Conservation (phyloP, 2,888 invertebrate species). For the Scaptomyza reducta region DNA sequence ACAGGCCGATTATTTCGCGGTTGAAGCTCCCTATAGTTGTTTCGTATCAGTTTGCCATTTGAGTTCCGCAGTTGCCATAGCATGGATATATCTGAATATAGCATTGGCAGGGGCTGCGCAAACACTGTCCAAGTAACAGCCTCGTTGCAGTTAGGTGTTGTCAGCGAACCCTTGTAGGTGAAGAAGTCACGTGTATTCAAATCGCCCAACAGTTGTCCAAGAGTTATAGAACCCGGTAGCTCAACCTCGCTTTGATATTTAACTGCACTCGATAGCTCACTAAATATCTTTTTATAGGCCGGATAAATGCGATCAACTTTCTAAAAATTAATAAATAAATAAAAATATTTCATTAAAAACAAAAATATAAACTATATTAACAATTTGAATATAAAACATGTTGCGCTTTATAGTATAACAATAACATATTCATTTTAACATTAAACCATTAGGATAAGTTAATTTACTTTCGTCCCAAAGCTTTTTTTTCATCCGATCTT, state of each 20-base stretch:
- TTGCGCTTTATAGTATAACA: too few relatives aligned
- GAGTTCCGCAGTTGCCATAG: constrained; percentile 69
- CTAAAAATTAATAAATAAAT: not conserved
- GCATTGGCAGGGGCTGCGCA: constrained; percentile 85
- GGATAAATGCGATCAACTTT: constrained; percentile 68
- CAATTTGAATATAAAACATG: too few relatives aligned
- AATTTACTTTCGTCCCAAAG: too few relatives aligned
- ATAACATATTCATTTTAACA: too few relatives aligned
- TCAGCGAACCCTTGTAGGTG: constrained; percentile 87
- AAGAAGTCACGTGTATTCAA: constrained; percentile 74
- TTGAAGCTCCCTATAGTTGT: constrained; percentile 70
- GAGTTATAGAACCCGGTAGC: constrained; percentile 53
- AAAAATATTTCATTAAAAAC: not conserved
- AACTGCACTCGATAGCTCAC: constrained; percentile 48
- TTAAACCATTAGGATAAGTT: too few relatives aligned
- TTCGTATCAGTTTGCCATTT: constrained; percentile 43
- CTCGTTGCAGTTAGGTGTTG: constrained; percentile 90
- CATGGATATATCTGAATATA: constrained; percentile 52
- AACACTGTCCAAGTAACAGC: constrained; percentile 90
- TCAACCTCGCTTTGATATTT: constrained; percentile 51
- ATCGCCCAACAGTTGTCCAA: constrained; percentile 76
- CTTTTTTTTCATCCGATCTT: too few relatives aligned
- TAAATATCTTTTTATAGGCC: constrained; percentile 66
- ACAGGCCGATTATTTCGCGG: constrained; percentile 51
- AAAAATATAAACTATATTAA: too few relatives aligned